phyloP scores from a whole-genome alignment of 2,113 vertebrate species.

The Varanus salvator region DNA sequence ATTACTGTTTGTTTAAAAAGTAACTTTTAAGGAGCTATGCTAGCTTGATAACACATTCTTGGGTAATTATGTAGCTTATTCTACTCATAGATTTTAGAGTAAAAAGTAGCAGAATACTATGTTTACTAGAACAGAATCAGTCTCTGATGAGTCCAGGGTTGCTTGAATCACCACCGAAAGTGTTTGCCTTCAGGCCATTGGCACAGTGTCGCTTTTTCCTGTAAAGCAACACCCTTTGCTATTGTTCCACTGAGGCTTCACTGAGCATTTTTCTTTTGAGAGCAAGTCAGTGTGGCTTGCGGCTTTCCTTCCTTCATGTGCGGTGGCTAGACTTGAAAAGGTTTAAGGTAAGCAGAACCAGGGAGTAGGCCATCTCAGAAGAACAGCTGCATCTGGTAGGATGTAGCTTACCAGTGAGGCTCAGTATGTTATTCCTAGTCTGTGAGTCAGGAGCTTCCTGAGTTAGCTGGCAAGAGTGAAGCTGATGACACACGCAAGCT shows the following conservation, averaged over 20 bases:
- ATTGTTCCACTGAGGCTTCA: neutral
- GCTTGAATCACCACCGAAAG: neutral
- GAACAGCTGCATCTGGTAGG: too few species aligned
- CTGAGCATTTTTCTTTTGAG: neutral
- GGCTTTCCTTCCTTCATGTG: neutral
- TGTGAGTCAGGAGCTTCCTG: neutral
- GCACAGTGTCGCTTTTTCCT: neutral
- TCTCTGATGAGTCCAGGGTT: neutral
- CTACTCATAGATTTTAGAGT: neutral
- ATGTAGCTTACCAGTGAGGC: neutral
- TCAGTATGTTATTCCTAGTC: neutral
- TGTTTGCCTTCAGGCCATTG: slow-evolving; percentile 4
- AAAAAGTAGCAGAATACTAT: neutral
- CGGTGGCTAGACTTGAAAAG: neutral
- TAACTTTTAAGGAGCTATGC: neutral
- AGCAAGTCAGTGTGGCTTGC: neutral
- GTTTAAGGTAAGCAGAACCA: neutral
- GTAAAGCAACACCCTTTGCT: neutral
- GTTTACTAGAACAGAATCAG: neutral
- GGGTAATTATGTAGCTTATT: neutral
- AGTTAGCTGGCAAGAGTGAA: neutral
- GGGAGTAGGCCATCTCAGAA: neutral
- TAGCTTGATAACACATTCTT: neutral
- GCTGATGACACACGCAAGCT: neutral
- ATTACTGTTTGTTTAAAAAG: neutral